phyloP scores from a whole-genome alignment of 2,888 invertebrate genomes.

The Bellardia bayeri region DNA sequence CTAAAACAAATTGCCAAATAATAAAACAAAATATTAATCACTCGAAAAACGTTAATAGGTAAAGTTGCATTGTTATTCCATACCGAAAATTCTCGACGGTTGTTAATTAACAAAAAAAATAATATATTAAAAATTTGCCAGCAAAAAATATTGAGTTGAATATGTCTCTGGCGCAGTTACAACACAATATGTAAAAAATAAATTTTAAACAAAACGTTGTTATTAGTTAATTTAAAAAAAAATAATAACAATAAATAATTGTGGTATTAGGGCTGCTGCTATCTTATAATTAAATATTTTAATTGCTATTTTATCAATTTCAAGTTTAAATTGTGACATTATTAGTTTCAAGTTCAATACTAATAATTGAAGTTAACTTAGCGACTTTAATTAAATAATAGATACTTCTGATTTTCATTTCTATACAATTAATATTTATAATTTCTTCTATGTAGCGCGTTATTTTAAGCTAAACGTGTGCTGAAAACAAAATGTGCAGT shows the following conservation, averaged over 20 bases:
- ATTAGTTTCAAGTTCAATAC: constrained; percentile 6
- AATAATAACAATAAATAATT: neutral
- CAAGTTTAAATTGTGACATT: neutral
- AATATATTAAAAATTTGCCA: neutral
- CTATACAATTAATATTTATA: neutral
- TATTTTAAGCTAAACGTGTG: neutral
- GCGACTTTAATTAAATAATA: neutral
- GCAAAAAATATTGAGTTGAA: neutral
- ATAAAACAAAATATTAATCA: constrained; percentile 33
- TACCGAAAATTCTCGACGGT: neutral
- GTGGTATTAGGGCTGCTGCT: neutral
- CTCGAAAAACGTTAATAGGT: constrained; percentile 17
- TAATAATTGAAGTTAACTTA: neutral
- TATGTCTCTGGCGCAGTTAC: neutral
- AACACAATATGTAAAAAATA: neutral
- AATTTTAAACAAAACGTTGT: neutral
- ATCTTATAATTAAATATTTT: neutral
- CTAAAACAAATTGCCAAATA: neutral
- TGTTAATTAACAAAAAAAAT: neutral
- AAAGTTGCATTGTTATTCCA: constrained; percentile 16
- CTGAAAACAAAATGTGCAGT: neutral
- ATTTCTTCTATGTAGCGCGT: neutral
- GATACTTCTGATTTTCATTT: neutral
- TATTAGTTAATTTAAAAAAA: neutral
- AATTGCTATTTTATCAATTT: neutral